Conservation (phyloP, 2,888 invertebrate species). For the Lasius platythorax region DNA sequence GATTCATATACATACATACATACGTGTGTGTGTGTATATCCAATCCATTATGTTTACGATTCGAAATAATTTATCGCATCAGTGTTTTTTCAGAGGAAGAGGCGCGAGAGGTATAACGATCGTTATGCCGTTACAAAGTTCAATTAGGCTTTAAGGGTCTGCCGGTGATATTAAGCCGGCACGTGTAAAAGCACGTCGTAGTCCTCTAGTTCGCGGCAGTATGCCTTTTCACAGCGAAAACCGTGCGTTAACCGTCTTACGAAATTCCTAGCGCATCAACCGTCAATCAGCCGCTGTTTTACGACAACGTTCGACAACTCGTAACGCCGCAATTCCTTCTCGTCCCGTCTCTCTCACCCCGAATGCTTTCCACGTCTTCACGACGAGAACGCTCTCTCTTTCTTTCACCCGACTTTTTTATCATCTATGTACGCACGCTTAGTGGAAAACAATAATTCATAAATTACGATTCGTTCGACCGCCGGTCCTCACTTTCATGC, state of each 20-base stretch:
- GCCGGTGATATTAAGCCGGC: slow-evolving; percentile 41
- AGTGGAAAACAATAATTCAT: slow-evolving; percentile 63
- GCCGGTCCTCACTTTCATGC: slow-evolving; percentile 42
- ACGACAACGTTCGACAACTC: slow-evolving; percentile 59
- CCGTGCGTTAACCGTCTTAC: slow-evolving; percentile 56
- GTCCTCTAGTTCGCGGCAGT: slow-evolving; percentile 51
- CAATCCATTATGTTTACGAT: slow-evolving; percentile 41
- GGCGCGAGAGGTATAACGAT: slow-evolving; percentile 43
- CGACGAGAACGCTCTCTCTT: slow-evolving; percentile 32
- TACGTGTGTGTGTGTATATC: not conserved
- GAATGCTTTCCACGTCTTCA: slow-evolving; percentile 43
- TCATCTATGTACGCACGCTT: not conserved
- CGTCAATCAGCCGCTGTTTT: slow-evolving; percentile 65
- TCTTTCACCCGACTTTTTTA: slow-evolving; percentile 20
- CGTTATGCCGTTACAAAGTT: slow-evolving; percentile 45
- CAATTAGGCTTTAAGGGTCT: slow-evolving; percentile 51
- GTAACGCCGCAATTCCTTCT: slow-evolving; percentile 52
- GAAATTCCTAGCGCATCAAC: slow-evolving; percentile 63
- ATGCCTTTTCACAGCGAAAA: slow-evolving; percentile 49
- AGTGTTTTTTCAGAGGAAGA: not conserved
- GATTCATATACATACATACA: not conserved
- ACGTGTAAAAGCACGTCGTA: slow-evolving; percentile 45
- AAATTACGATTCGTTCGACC: slow-evolving; percentile 39
- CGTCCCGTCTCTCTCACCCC: slow-evolving; percentile 12
- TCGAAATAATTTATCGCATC: slow-evolving; percentile 46